Evolutionary conservation across 1,140 invertebrate species (phyloP).

Genomic region (Diachasmimorpha longicaudata): DNA sequence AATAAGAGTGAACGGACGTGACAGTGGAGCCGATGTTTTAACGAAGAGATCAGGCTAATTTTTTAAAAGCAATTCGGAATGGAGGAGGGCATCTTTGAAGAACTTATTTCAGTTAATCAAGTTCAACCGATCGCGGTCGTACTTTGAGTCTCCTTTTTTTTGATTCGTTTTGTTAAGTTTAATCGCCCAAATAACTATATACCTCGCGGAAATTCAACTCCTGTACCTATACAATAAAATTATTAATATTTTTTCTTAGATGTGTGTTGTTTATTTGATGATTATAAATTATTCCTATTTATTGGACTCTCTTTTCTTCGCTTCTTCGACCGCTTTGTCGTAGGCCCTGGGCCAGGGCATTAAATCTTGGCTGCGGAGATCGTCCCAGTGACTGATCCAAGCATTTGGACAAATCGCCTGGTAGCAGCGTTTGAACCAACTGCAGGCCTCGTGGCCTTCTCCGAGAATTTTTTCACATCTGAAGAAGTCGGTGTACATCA

Average conservation of each 20-base stretch:
- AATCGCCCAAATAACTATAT: slow-evolving; percentile 23
- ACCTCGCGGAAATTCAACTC: slow-evolving; percentile 41
- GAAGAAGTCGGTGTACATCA: slow-evolving; percentile 55
- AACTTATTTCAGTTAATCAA: not conserved
- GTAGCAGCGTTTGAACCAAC: slow-evolving; percentile 50
- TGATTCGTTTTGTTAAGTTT: slow-evolving; percentile 18
- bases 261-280: slow-evolving; percentile 17
- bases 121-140: not conserved
- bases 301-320: slow-evolving; percentile 21
- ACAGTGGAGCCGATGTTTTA: not conserved
- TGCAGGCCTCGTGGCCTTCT: slow-evolving; percentile 42
- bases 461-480: slow-evolving; percentile 52
- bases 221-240: slow-evolving; percentile 47
- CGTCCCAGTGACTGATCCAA: slow-evolving; percentile 50
- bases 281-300: not conserved
- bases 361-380: slow-evolving; percentile 32
- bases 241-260: slow-evolving; percentile 38
- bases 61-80: too few species aligned
- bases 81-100: not conserved
- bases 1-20: not conserved
- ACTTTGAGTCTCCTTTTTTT: slow-evolving; percentile 35
- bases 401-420: slow-evolving; percentile 43
- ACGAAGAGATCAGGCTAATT: too few species aligned
- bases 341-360: slow-evolving; percentile 40
- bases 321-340: slow-evolving; percentile 37